Conservation (phyloP, 2,888 invertebrate genomes). For the Unio delphinus region DNA sequence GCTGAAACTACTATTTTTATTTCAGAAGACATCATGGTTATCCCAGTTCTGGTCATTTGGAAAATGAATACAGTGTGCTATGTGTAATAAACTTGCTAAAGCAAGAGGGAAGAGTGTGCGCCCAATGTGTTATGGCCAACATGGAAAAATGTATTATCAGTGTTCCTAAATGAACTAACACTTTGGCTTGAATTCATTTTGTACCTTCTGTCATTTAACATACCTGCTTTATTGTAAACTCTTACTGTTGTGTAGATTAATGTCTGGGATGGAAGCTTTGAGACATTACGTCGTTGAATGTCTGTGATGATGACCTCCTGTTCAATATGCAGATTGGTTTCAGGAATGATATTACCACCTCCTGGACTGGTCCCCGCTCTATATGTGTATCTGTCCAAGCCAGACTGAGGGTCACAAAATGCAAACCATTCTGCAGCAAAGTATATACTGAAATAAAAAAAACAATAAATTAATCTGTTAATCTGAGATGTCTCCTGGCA, state of each 20-base stretch:
- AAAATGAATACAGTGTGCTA: too few species aligned
- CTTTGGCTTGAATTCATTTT: too few species aligned
- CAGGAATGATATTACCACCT: conserved; percentile 14
- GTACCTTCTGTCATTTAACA: background rate
- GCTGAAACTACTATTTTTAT: too few species aligned
- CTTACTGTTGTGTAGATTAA: conserved; percentile 33
- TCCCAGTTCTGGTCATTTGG: too few species aligned
- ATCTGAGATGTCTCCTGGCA: too few species aligned
- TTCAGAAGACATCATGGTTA: too few species aligned
- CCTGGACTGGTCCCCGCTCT: conserved; percentile 12
- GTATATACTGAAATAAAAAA: conserved; percentile 7
- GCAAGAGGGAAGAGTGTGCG: too few species aligned
- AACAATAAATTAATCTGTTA: too few species aligned
- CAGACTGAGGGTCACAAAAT: conserved; percentile 24
- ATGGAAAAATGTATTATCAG: too few species aligned
- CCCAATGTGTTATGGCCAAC: too few species aligned
- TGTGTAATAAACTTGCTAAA: too few species aligned
- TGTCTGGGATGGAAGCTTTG: conserved; percentile 15
- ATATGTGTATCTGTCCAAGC: conserved; percentile 17
- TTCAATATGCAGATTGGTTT: conserved; percentile 11
- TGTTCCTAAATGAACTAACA: too few species aligned
- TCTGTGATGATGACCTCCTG: conserved; percentile 13
- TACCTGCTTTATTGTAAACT: conserved; percentile 44
- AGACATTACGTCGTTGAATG: background rate
- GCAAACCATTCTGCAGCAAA: conserved; percentile 23